These are phyloP conservation scores for Ophthalmolycus amberensis DNA, from an alignment of 2,113 vertebrate species.

Conservation along the genomic window DNA sequence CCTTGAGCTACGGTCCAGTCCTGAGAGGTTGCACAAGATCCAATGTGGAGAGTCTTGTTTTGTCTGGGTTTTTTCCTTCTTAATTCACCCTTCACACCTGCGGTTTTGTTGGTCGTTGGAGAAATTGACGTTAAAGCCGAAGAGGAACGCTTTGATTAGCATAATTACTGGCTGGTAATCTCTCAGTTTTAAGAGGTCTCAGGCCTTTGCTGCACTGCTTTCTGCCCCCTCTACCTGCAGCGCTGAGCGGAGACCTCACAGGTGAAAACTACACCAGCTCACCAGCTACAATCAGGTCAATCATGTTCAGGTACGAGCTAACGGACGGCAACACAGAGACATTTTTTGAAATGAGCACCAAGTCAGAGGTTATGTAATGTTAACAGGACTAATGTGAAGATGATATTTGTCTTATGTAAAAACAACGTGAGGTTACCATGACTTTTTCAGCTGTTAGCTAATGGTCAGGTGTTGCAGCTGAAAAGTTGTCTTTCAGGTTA, in stretches of 20 bases:
- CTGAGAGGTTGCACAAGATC: constrained; percentile 92
- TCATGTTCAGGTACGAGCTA: background rate
- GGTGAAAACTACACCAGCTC: constrained; percentile 40
- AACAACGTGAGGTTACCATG: background rate
- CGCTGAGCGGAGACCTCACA: background rate
- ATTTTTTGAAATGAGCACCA: constrained; percentile 32
- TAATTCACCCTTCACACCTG: constrained; percentile 18
- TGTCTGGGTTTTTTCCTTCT: constrained; percentile 25
- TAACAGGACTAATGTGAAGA: background rate
- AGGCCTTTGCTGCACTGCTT: background rate
- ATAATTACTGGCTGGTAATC: constrained; percentile 1
- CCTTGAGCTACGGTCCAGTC: constrained; percentile 97
- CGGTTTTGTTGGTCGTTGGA: constrained; percentile 10
- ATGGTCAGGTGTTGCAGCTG: background rate
- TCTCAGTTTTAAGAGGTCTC: constrained; percentile 28
- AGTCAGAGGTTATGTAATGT: background rate
- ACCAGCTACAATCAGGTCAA: constrained; percentile 39
- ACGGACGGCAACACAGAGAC: background rate
- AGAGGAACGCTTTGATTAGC: constrained; percentile 31
- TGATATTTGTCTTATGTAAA: background rate
- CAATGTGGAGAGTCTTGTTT: constrained; percentile 86
- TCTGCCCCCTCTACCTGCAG: background rate
- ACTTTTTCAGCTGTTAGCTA: background rate
- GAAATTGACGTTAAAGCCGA: constrained; percentile 23
- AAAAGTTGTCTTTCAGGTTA: background rate